These are phyloP conservation scores for Prosapia bicincta DNA, from an alignment of 2,888 invertebrate species.

Conservation along the genomic window DNA sequence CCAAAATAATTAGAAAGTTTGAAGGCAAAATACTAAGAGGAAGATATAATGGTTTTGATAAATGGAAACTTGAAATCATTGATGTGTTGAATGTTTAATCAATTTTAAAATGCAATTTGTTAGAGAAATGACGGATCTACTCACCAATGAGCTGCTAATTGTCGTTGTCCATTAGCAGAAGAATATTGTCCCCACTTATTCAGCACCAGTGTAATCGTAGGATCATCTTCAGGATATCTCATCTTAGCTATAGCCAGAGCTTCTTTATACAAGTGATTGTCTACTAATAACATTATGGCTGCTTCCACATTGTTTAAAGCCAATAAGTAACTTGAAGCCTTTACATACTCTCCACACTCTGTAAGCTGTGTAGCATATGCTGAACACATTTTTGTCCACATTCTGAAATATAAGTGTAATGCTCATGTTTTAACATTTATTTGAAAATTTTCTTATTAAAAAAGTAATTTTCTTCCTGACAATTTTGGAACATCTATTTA, in stretches of 20 bases:
- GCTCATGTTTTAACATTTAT: too few species aligned
- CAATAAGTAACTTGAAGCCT: slow-evolving; percentile 46
- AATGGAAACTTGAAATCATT: neutral
- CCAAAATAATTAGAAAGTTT: too few species aligned
- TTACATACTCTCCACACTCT: slow-evolving; percentile 50
- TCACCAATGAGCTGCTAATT: slow-evolving; percentile 39
- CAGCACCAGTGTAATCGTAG: slow-evolving; percentile 29
- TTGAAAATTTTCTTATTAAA: too few species aligned
- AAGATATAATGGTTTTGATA: neutral
- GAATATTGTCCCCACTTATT: slow-evolving; percentile 33
- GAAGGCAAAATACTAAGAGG: neutral
- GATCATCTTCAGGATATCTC: slow-evolving; percentile 32
- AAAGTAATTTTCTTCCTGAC: too few species aligned
- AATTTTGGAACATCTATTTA: too few species aligned
- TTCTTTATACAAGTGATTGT: slow-evolving; percentile 45
- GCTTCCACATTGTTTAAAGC: slow-evolving; percentile 44
- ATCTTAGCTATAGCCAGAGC: slow-evolving; percentile 42
- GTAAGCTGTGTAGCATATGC: slow-evolving; percentile 56
- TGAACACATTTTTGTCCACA: slow-evolving; percentile 56
- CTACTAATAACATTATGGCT: slow-evolving; percentile 47
- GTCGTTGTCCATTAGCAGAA: slow-evolving; percentile 34
- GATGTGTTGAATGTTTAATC: too few species aligned
- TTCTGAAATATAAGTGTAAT: slow-evolving; percentile 47
- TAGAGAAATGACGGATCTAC: too few species aligned
- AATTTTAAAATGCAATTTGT: too few species aligned